Percentiles rank a stretch among this genome's conserved stretches.
These are phyloP conservation scores for Odontomachus brunneus DNA, from an alignment of 1,140 invertebrate genomes.

Conservation along the genomic window DNA sequence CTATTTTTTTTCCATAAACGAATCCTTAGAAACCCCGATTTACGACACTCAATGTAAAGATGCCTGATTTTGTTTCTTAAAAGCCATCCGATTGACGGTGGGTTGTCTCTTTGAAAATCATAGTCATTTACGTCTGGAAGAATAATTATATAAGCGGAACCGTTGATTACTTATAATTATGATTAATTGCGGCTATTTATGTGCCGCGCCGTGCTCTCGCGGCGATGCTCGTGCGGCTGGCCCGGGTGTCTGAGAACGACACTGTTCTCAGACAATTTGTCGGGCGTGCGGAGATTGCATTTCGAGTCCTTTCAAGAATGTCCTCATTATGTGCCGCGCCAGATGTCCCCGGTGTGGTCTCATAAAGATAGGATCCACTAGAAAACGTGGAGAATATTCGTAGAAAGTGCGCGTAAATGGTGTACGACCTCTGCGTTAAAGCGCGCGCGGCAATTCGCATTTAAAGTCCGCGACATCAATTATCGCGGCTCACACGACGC, in stretches of 20 bases:
- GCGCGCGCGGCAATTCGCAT: background rate
- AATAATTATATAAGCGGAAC: constrained; percentile 1
- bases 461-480: background rate
- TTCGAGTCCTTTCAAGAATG: constrained; percentile 56
- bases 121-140: background rate
- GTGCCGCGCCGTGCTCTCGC: background rate
- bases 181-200: constrained; percentile 63
- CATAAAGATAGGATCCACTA: constrained; percentile 2
- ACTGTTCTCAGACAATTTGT: constrained; percentile 75
- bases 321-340: constrained; percentile 52
- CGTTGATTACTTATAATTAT: constrained; percentile 68
- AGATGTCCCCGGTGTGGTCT: constrained; percentile 1
- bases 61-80: background rate
- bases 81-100: background rate
- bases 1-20: too few relatives aligned
- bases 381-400: constrained; percentile 55
- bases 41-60: too few relatives aligned
- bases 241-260: constrained; percentile 63
- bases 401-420: constrained; percentile 54
- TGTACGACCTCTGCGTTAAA: constrained; percentile 15
- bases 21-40: too few relatives aligned
- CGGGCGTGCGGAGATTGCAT: constrained; percentile 45
- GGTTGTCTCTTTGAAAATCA: background rate
- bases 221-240: background rate
- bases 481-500: background rate